Conservation (phyloP, 2,888 invertebrate species). For the Polylopha cassiicola region DNA sequence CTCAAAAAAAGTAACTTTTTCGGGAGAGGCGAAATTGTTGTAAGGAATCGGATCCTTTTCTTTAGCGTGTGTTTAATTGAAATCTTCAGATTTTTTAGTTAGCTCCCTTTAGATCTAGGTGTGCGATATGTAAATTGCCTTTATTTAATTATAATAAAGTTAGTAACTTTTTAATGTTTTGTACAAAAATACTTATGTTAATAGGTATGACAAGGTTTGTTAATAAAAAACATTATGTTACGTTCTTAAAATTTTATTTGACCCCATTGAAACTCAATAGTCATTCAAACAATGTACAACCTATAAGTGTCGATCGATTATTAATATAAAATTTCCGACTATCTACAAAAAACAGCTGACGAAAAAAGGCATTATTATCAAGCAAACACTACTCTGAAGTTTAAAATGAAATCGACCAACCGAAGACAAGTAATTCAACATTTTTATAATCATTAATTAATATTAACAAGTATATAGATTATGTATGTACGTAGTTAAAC, state of each 20-base stretch:
- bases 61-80: too few relatives aligned
- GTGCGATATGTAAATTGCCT: too few relatives aligned
- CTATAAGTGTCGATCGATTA: constrained; percentile 44
- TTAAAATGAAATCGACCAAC: constrained; percentile 31
- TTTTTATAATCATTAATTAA: constrained; percentile 69
- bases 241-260: constrained; percentile 74
- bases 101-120: too few relatives aligned
- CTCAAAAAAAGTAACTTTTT: too few relatives aligned
- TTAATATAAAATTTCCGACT: constrained; percentile 49
- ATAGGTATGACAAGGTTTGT: not conserved
- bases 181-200: constrained; percentile 1
- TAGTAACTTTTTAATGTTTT: too few relatives aligned
- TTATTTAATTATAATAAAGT: too few relatives aligned
- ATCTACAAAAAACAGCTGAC: constrained; percentile 41
- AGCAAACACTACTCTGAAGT: constrained; percentile 42
- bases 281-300: constrained; percentile 68
- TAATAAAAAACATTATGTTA: constrained; percentile 36
- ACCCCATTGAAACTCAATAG: constrained; percentile 70
- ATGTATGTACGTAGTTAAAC: constrained; percentile 69
- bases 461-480: constrained; percentile 75
- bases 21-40: too few relatives aligned
- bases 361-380: constrained; percentile 30
- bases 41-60: too few relatives aligned
- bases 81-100: too few relatives aligned
- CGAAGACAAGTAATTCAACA: constrained; percentile 64